Percentiles rank a stretch among this genome's conserved stretches.
phyloP scores from a whole-genome alignment of 2,797 vertebrate species.

The Bradypus variegatus region DNA sequence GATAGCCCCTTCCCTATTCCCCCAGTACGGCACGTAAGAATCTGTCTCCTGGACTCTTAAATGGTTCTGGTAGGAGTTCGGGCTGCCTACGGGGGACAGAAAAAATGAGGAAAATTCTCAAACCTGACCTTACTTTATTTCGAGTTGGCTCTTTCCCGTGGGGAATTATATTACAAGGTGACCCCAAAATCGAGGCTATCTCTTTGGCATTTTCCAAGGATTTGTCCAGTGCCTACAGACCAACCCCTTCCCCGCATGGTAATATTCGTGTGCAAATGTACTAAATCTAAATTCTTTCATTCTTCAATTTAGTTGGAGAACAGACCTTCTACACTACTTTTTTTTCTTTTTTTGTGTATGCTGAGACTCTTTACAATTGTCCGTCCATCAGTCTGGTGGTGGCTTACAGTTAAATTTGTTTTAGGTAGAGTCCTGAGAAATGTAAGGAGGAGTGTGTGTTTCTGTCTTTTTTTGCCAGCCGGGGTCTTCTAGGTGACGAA shows the following conservation, averaged over 20 bases:
- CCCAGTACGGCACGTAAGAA: not conserved
- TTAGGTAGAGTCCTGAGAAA: not conserved
- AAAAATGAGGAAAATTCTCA: not conserved
- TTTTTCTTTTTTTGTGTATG: not conserved
- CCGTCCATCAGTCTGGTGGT: not conserved
- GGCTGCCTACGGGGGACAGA: not conserved
- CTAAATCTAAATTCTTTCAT: not conserved
- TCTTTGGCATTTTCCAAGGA: slow-evolving; percentile 10
- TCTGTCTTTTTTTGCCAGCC: slow-evolving; percentile 29
- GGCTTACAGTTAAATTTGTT: slow-evolving; percentile 37
- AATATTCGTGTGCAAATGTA: not conserved
- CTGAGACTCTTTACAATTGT: not conserved
- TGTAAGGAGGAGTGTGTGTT: not conserved
- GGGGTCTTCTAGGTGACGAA: not conserved
- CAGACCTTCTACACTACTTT: not conserved
- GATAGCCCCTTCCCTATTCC: not conserved
- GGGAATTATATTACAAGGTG: not conserved
- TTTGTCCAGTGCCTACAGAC: slow-evolving; percentile 28
- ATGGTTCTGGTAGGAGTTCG: slow-evolving; percentile 5
- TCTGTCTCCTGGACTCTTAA: not conserved
- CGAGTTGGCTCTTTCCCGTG: slow-evolving; percentile 14
- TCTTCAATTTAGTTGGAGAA: not conserved
- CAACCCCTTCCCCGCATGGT: not conserved
- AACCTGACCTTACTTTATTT: slow-evolving; percentile 27
- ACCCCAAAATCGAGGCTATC: not conserved